Evolutionary conservation across 2,888 invertebrate genomes (phyloP), one percentile per base, ranked within the genome.

Genomic region (Caradrina clavipalpis): DNA sequence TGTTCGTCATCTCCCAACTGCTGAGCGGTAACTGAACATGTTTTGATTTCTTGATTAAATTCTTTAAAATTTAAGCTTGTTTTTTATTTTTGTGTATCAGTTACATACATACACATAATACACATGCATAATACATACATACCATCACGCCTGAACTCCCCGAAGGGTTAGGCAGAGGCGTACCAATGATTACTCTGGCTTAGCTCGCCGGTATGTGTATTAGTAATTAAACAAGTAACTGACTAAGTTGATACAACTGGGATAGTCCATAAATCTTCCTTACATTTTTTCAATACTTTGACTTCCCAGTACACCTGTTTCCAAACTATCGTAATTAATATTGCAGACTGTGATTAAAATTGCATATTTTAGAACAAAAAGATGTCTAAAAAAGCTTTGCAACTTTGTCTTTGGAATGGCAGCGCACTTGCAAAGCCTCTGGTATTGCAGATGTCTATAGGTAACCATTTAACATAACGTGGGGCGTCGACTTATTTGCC

Each of bases 1-100:
- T 96, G 93, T 96, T 96, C 77, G 90, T 96, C 35, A 93, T 96
- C 73, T 95, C 96, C 1, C 96, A 96, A 78, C 84, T 96, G 61
- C 77, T 96, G 65, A 95, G 95, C 72, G 93, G 95, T 83, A 89
- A 85, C 67, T 86, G 63, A 85, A 53, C 49, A 47, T 19, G n/a
- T 55, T 54, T 74, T 49, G 22, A 35, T 57, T 58, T 60, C 50
- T 68, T 65, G 60, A 78, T 70, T 78, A 80, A 76, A 76, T 57
- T 76, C 17, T 67, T 57, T 50, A 42, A 79, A 47, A 5, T 2
- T n/a, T 31, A 21, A 7, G 7, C n/a, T n/a, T 59, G 64, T 31
- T 63, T 58, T 17, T 31, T 47, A 42, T 54, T 54, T 26, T n/a
- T n/a, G n/a, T n/a, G n/a, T n/a, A n/a, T n/a, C n/a, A n/a, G n/a